Base-by-base conservation (phyloP, 2,113 vertebrate species). In the Brachionichthys hirsutus region DNA sequence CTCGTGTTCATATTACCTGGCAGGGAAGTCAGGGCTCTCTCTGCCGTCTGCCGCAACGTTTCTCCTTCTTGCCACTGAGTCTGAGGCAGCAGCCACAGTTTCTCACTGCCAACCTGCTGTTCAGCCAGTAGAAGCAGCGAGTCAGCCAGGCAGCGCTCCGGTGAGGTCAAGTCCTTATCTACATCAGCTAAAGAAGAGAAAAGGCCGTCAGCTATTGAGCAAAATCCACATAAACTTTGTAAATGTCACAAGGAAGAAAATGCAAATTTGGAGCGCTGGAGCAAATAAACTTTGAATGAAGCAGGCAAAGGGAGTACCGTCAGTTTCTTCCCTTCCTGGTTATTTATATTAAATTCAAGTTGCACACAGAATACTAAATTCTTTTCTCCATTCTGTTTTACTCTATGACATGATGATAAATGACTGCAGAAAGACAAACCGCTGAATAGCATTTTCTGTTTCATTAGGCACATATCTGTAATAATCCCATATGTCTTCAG, bases 21-120 rank as follows among this genome's bases (percentile, higher is more conserved):
- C 19, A 93, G 58, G 30, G 87, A 68, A 38, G 62, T 19, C 73
- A 99, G 88, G 9, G 90, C 92, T 70, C 94, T 86, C 78, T 96
- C 93, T 0, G 94, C 96, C 0, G 97, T 98, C 71, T 87, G 88
- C 52, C 94, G 89, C 67, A 98, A 88, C 0, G 92, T 96, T 77
- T 99, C 97, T 68, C 96, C 96, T 2, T 87, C 79, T 78, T 91
- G 88, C 97, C 97, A 99, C 52, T 89, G 88, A 5, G 75, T 68
- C 83, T 99, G 96, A 52, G 97, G 97, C 54, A 99, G 80, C 42
- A 97, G 83, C 97, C 97, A 99, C 45, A 93, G 14, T 22, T 93
- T 92, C 67, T 93, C 73, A 15, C 77, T 82, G 3, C 92, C 94
- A 0, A 96, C 73, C 59, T 92, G 92, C 83, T 95, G 91, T 84